These are phyloP conservation scores for Sinelater perroti DNA, from an alignment of 2,888 invertebrate genomes.

Conservation along the genomic window DNA sequence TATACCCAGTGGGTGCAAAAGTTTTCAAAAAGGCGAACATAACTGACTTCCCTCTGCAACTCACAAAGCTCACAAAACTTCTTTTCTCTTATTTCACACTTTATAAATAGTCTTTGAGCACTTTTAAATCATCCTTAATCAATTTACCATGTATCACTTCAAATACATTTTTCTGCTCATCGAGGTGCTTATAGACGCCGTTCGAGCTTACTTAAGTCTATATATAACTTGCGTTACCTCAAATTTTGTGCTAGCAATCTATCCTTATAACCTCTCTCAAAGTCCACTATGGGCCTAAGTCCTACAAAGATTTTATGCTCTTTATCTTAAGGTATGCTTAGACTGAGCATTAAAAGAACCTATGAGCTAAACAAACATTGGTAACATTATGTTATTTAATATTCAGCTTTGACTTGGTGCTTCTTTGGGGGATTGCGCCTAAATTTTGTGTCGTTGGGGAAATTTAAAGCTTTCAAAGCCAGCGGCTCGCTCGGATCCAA, in stretches of 20 bases:
- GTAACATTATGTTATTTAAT: neutral
- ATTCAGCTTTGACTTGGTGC: slow-evolving; percentile 41
- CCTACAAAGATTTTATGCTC: slow-evolving; percentile 74
- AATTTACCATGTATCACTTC: slow-evolving; percentile 63
- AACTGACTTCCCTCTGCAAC: too few relatives aligned
- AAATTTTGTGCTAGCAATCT: slow-evolving; percentile 67
- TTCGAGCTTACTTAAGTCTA: slow-evolving; percentile 67
- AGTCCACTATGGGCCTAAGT: slow-evolving; percentile 74
- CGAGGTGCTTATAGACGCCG: slow-evolving; percentile 68
- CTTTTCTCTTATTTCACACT: slow-evolving; percentile 80
- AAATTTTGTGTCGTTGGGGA: slow-evolving; percentile 77
- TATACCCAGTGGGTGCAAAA: too few relatives aligned
- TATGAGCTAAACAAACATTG: neutral
- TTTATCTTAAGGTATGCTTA: slow-evolving; percentile 59
- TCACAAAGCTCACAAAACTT: too few relatives aligned
- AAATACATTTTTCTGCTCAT: slow-evolving; percentile 63
- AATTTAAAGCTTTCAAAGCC: slow-evolving; percentile 82
- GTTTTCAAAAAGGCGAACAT: slow-evolving; percentile 69
- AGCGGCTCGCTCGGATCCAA: slow-evolving; percentile 89
- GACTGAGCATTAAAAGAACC: slow-evolving; percentile 13
- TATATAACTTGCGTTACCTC: slow-evolving; percentile 62
- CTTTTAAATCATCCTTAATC: slow-evolving; percentile 66
- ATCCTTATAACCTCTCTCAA: slow-evolving; percentile 65
- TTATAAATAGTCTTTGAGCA: slow-evolving; percentile 70
- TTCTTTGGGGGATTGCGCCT: slow-evolving; percentile 67